These are phyloP conservation scores for Amitus sp. DNA, from an alignment of 2,888 invertebrate species.

Conservation along the genomic window DNA sequence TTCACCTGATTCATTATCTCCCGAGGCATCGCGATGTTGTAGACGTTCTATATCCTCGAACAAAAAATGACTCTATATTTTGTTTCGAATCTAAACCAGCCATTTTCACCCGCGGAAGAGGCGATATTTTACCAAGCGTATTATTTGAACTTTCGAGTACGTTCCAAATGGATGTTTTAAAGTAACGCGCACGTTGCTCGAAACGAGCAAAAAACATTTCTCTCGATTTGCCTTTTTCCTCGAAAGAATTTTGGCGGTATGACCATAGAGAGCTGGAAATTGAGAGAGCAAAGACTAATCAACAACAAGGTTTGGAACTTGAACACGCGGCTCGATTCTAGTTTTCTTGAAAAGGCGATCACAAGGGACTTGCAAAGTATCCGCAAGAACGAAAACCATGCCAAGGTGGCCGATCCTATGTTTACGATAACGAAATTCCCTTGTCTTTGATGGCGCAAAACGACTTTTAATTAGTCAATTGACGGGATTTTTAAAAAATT, in stretches of 20 bases:
- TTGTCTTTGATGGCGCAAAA: conserved; percentile 6
- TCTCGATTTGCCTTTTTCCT: not conserved
- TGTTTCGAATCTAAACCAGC: not conserved
- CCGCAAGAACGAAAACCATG: conserved; percentile 49
- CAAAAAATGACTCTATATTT: conserved; percentile 8
- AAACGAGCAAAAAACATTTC: not conserved
- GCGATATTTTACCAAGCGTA: too few species aligned
- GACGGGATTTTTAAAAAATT: not conserved
- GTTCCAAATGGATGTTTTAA: too few species aligned
- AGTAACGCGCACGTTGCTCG: too few species aligned
- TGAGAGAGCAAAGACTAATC: conserved; percentile 25
- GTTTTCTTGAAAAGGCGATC: conserved; percentile 55
- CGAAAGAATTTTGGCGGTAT: conserved; percentile 12
- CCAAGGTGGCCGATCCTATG: conserved; percentile 52
- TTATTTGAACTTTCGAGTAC: too few species aligned
- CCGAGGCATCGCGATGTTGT: conserved; percentile 20
- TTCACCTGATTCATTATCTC: conserved; percentile 22
- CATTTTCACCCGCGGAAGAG: not conserved
- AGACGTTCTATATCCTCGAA: conserved; percentile 36
- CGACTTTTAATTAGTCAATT: conserved; percentile 4
- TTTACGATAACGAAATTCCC: conserved; percentile 30
- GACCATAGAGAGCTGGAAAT: conserved; percentile 23
- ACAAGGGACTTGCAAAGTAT: conserved; percentile 41
- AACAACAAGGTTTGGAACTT: conserved; percentile 37
- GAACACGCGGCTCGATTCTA: conserved; percentile 39